Evolutionary conservation across 2,797 vertebrate genomes (phyloP), one percentile per base, ranked within the genome.

Genomic region (Miichthys miiuy): DNA sequence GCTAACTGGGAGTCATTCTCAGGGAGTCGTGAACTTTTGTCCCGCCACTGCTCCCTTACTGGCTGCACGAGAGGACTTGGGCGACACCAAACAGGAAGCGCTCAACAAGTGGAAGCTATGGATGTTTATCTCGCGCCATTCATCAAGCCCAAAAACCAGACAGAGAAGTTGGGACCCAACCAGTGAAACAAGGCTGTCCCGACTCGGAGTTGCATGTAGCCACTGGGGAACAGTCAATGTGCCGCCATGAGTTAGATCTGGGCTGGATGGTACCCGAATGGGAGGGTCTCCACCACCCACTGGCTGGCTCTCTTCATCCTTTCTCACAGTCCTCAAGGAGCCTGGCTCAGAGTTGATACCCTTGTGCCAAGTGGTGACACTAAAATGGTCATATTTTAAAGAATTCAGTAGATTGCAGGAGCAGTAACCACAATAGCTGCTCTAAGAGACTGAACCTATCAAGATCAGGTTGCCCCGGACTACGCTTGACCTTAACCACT

Each of bases 21-120:
- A 89, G 74, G 85, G 88, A 91, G 89, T 91, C 88, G 75, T 95
- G 94, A 96, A 94, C 94, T 95, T 94, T 95, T 94, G 93, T 94
- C 92, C 93, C 71, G 56, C 75, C 79, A 80, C 86, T 91, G 91
- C 89, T 93, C 91, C 89, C 91, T 92, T 30, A 41, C 81, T 91
- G 87, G 85, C 91, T 92, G 90, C 90, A 88, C 76, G 73, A 87
- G 84, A 92, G 89, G 86, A 92, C 90, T 93, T 89, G 90, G 90
- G 92, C 89, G 87, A 94, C 95, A 95, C 91, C 91, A 95, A 95
- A 96, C 95, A 95, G 95, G 95, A 96, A 96, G 85, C 47, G 18
- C 86, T 91, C 90, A 89, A 91, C 92, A 93, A 94, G 91, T 92
- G 86, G 91, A 94, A 86, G 88, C 92, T 92, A 93, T 94, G 91